Evolutionary conservation across 2,888 invertebrate species (phyloP), one percentile per base, ranked within the genome.

Genomic region (Chirona hameri): DNA sequence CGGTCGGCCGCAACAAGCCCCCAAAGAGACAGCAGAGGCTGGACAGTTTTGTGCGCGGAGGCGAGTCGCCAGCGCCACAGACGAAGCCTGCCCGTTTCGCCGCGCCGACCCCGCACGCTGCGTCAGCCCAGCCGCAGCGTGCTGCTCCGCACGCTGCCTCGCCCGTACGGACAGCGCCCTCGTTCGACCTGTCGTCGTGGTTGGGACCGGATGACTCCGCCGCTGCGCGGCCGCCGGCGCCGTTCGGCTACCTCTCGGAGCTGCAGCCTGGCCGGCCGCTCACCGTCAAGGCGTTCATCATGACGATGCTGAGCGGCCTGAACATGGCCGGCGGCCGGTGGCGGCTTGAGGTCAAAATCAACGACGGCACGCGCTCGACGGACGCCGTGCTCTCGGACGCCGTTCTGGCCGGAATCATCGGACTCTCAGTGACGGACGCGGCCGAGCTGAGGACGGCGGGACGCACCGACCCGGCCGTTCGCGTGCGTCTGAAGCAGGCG

Each of bases 341-440:
- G 89, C 86, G 86, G 21, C 86, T 90, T 52, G 84, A 85, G 3
- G 89, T 88, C 83, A 88, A 87, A 84, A 86, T 90, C 69, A 89
- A 88, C 86, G 89, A 89, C 86, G 89, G 89, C 4, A 87, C 89
- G n/a, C 87, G 86, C 24, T 86, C 86, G 18, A 81, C 87, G 48
- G 87, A 88, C 84, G 88, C 88, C 14, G 86, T 86, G 81, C 85
- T 89, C 1, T 86, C 86, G 48, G 86, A 88, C 83, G 83, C 86
- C 84, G 83, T 84, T 18, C 83, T 84, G 27, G 65, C 48, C 27
- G 27, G 60, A 24, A 82, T 83, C 14, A 83, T 84, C n/a, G 83
- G 83, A 1, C 24, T 83, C 27, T 82, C 79, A 79, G 83, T 65
- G n/a, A 79, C 79, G 18, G 82, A 83, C 46, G 80, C 83, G 81